Percentiles rank a stretch among this genome's conserved stretches.
Conservation (phyloP, 2,113 vertebrate genomes). For the Oryzias curvinotus region DNA sequence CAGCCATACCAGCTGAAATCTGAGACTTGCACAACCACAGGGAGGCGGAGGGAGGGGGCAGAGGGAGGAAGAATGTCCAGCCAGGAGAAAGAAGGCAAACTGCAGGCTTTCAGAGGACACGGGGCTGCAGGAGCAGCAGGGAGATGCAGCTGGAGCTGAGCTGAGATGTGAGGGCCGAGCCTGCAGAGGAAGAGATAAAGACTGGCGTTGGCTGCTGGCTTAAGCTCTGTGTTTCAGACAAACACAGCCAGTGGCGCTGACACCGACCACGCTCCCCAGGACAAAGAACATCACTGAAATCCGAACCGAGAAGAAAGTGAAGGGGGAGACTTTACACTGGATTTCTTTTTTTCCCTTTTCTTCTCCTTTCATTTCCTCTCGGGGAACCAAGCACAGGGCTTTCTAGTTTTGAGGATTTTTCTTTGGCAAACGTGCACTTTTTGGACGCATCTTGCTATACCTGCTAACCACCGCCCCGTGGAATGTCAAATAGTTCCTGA, state of each 20-base stretch:
- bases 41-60: conserved; percentile 20
- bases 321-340: conserved; percentile 38
- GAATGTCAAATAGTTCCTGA: conserved; percentile 2
- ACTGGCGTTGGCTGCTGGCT: conserved; percentile 47
- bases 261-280: conserved; percentile 50
- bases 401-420: background rate
- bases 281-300: conserved; percentile 30
- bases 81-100: conserved; percentile 32
- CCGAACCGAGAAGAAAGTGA: conserved; percentile 1
- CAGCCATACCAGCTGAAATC: conserved; percentile 67
- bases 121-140: background rate
- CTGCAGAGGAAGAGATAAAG: conserved; percentile 14
- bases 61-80: conserved; percentile 33
- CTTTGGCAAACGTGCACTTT: conserved; percentile 7
- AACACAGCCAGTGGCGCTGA: conserved; percentile 52
- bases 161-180: too few relatives aligned
- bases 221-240: conserved; percentile 22
- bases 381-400: background rate
- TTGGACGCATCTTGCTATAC: conserved; percentile 6
- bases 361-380: background rate
- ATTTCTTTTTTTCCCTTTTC: conserved; percentile 47
- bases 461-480: background rate
- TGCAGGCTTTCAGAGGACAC: conserved; percentile 13
- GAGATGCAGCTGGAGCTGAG: too few relatives aligned
- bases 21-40: conserved; percentile 60